A percentile compares a stretch with the other conserved stretches of the same genome.
These are phyloP conservation scores for Scopus umbretta DNA, from an alignment of 2,113 vertebrate genomes.

Conservation along the genomic window DNA sequence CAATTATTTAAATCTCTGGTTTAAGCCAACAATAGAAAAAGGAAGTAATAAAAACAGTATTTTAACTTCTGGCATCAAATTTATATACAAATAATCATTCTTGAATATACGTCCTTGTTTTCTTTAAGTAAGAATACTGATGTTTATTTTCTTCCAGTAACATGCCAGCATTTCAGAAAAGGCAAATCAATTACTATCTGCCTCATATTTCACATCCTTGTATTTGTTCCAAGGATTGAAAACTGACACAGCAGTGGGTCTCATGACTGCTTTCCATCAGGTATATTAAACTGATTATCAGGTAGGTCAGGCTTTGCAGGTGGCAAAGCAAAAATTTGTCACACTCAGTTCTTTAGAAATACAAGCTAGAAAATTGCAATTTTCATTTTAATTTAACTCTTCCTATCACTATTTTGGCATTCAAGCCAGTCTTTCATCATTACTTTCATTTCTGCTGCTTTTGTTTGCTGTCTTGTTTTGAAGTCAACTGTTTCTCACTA, in stretches of 20 bases:
- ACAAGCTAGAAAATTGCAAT: not conserved
- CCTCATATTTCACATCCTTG: not conserved
- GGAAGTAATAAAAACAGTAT: not conserved
- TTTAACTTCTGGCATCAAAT: not conserved
- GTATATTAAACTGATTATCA: not conserved
- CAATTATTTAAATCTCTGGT: not conserved
- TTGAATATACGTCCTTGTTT: not conserved
- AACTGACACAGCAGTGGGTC: not conserved
- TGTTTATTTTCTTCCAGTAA: not conserved
- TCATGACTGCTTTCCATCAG: conserved; percentile 1
- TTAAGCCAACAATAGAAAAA: not conserved
- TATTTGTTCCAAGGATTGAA: not conserved
- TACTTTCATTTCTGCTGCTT: not conserved
- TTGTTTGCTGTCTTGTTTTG: not conserved
- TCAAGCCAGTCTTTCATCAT: not conserved
- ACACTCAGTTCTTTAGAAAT: not conserved
- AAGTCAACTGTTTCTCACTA: not conserved
- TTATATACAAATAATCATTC: not conserved
- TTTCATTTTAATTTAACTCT: not conserved
- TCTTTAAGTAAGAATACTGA: not conserved
- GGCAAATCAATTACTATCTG: conserved; percentile 9
- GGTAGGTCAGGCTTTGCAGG: not conserved
- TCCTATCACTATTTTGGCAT: not conserved
- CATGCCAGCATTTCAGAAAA: not conserved
- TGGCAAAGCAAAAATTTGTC: not conserved